A percentile compares a stretch with the other conserved stretches of the same genome.
Evolutionary conservation across 2,797 vertebrate genomes (phyloP).

Genomic region (Sciaenops ocellatus): DNA sequence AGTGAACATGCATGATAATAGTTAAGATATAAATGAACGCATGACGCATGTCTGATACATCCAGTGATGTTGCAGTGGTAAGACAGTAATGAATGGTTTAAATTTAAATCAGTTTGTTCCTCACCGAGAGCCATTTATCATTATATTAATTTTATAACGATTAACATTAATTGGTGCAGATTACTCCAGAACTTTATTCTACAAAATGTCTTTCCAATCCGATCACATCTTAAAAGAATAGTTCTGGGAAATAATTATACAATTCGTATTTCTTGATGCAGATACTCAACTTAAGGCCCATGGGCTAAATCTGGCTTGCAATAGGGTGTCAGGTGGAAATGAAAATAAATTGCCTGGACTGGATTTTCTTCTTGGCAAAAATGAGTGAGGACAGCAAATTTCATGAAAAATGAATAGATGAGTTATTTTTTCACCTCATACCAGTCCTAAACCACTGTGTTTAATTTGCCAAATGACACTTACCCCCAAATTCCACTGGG

Average conservation of each 20-base stretch:
- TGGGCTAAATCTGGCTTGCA: too few species aligned
- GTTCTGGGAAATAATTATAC: background rate
- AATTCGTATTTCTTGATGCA: background rate
- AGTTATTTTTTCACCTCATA: too few species aligned
- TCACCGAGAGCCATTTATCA: too few species aligned
- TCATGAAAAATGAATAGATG: too few species aligned
- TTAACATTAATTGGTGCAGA: background rate
- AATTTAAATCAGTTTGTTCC: background rate
- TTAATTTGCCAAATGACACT: too few species aligned
- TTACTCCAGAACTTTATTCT: background rate
- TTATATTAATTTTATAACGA: background rate
- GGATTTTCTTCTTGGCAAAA: too few species aligned
- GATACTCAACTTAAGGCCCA: too few species aligned
- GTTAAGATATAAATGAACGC: background rate
- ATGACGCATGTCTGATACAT: background rate
- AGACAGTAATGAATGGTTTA: background rate
- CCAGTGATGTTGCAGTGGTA: background rate
- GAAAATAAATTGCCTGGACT: too few species aligned
- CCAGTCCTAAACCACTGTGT: too few species aligned
- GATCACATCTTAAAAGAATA: background rate
- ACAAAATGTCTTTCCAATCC: background rate
- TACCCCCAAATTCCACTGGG: too few species aligned
- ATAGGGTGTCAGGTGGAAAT: too few species aligned
- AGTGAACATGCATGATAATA: background rate
- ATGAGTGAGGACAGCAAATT: too few species aligned